Percentiles rank a stretch among this genome's conserved stretches.
Conservation (phyloP, 2,888 invertebrate genomes). For the Chrysodeixis includens region DNA sequence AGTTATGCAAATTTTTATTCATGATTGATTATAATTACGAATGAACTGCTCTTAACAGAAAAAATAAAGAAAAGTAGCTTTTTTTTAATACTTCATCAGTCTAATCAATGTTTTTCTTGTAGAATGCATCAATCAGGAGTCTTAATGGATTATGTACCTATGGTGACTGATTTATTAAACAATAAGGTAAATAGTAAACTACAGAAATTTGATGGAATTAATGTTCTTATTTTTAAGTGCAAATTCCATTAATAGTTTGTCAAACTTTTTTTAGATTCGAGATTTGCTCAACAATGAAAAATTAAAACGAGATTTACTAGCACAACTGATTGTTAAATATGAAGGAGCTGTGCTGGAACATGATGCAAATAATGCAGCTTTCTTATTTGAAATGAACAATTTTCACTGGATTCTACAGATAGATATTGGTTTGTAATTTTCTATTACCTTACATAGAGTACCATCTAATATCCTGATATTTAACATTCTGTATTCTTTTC, state of each 20-base stretch:
- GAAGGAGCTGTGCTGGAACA: slow-evolving; percentile 86
- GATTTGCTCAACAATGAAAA: slow-evolving; percentile 82
- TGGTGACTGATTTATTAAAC: slow-evolving; percentile 86
- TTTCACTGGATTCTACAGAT: slow-evolving; percentile 91
- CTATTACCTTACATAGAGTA: neutral
- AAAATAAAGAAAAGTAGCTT: no score
- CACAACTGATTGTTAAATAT: slow-evolving; percentile 85
- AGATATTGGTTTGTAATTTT: slow-evolving; percentile 79
- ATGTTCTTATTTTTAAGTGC: no score
- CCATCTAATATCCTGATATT: no score
- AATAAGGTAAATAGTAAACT: slow-evolving; percentile 77
- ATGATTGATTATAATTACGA: no score
- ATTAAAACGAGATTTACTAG: slow-evolving; percentile 80
- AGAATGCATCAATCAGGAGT: slow-evolving; percentile 87
- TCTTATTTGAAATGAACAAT: slow-evolving; percentile 90
- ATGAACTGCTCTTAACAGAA: no score
- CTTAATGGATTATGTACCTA: slow-evolving; percentile 89
- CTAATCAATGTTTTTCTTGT: slow-evolving; percentile 50
- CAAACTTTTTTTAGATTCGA: slow-evolving; percentile 73
- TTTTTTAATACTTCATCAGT: neutral
- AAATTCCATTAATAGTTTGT: no score
- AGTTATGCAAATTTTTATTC: no score
- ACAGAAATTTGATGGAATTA: no score
- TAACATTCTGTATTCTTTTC: slow-evolving; percentile 53
- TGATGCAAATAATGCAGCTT: slow-evolving; percentile 85